These are phyloP conservation scores for Macrotis lagotis DNA, from an alignment of 2,113 vertebrate genomes.

Conservation along the genomic window DNA sequence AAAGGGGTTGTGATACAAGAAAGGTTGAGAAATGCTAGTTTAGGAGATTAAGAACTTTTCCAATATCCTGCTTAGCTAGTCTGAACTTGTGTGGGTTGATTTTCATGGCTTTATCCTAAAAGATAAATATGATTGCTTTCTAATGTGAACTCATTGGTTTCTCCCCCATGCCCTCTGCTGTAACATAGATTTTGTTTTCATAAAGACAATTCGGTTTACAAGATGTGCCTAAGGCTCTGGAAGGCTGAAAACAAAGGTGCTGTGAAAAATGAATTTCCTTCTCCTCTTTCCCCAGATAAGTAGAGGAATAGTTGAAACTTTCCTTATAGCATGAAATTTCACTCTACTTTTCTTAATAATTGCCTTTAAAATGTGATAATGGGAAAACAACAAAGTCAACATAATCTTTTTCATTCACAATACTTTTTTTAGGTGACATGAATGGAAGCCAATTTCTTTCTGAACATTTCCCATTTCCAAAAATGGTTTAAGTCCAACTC, in stretches of 20 bases:
- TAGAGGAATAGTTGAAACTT: conserved; percentile 36
- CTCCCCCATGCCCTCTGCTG: conserved; percentile 64
- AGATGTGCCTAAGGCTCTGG: conserved; percentile 60
- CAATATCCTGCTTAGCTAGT: conserved; percentile 50
- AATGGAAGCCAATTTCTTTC: background rate
- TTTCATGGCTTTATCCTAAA: conserved; percentile 66
- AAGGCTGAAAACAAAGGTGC: conserved; percentile 56
- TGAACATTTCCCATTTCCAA: background rate
- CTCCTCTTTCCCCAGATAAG: conserved; percentile 41
- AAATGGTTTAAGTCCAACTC: background rate
- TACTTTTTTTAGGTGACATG: background rate
- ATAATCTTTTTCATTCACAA: background rate
- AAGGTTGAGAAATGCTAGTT: background rate
- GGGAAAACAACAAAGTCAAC: conserved; percentile 32
- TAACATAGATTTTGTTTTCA: conserved; percentile 69
- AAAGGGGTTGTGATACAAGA: background rate
- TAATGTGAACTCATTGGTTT: conserved; percentile 69
- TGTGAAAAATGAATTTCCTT: conserved; percentile 63
- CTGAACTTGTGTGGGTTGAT: conserved; percentile 56
- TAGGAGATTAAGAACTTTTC: conserved; percentile 49
- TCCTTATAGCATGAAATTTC: conserved; percentile 44
- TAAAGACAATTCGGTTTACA: conserved; percentile 64
- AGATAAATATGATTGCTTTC: conserved; percentile 69
- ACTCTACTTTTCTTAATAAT: conserved; percentile 16
- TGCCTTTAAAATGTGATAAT: conserved; percentile 51